Evolutionary conservation across 1,140 invertebrate species (phyloP), one percentile per base, ranked within the genome.

Genomic region (Caenorhabditis inopinata): DNA sequence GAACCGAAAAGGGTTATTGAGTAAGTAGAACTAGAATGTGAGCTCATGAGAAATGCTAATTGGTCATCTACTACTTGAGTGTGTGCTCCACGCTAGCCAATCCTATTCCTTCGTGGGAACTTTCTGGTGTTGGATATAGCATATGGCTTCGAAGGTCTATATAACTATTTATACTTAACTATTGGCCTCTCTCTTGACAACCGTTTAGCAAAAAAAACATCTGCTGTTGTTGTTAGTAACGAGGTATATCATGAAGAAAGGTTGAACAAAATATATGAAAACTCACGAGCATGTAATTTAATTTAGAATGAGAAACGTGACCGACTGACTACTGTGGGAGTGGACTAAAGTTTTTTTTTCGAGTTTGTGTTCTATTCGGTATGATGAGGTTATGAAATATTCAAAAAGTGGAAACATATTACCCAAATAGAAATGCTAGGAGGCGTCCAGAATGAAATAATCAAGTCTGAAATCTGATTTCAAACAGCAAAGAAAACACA

Each of bases 1-100:
- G 23, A 68, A 18, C 58, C 58, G 58, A 68, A 68, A 68, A 68
- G 58, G 29, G 58, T 38, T 68, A 68, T 68, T 68, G 32, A 68
- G 32, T 32, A 68, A 68, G 58, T 42, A 68, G 32, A 16, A 68
- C 58, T 38, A 38, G 58, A 68, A 38, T 68, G 53, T 7, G 38
- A 42, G 38, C 38, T 5, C 53, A 18, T 16, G 58, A 68, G 58
- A 68, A 68, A 68, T 68, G 58, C 58, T 68, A 68, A 68, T 68
- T 68, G 58, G 29, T 25, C 58, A 68, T 68, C 58, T 68, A 68
- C 58, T 68, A 18, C 58, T 68, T 32, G 38, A 68, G 58, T 68
- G 38, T 68, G 58, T 68, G 32, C 58, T 32, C 32, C 32, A 9
- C 7, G 25, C 25, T 18, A 21, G 11, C n/a, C 11, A 23, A 11